These are phyloP conservation scores for Thryonomys swinderianus DNA, from an alignment of 2,113 vertebrate species.

Conservation along the genomic window DNA sequence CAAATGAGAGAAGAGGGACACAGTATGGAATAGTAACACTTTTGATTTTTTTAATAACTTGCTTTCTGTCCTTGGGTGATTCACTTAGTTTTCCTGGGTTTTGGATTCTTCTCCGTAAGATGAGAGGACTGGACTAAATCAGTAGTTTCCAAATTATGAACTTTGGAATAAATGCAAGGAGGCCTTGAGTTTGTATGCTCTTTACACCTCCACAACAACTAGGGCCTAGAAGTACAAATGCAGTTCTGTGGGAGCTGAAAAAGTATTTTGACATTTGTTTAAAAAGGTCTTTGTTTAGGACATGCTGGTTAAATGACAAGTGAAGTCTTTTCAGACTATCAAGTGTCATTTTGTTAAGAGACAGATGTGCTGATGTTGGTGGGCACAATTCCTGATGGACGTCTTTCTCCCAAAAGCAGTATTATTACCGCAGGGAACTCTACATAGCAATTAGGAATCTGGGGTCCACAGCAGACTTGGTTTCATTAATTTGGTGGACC, in stretches of 20 bases:
- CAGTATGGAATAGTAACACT: neutral
- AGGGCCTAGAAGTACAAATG: neutral
- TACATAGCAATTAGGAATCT: neutral
- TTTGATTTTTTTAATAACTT: conserved; percentile 58
- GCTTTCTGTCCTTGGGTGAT: conserved; percentile 73
- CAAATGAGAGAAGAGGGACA: conserved; percentile 9
- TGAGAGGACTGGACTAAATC: conserved; percentile 72
- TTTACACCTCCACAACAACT: conserved; percentile 8
- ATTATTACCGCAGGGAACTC: neutral
- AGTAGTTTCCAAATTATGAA: conserved; percentile 76
- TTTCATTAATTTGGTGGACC: conserved; percentile 3
- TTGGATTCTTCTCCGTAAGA: conserved; percentile 71
- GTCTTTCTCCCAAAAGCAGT: neutral
- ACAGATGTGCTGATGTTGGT: neutral
- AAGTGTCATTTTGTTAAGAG: conserved; percentile 19
- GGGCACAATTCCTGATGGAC: neutral
- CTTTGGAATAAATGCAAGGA: conserved; percentile 64
- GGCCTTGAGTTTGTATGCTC: conserved; percentile 56
- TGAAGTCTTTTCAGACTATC: conserved; percentile 5
- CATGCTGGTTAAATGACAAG: neutral
- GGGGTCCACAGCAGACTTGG: neutral
- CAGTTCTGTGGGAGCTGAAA: conserved; percentile 28
- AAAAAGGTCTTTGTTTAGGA: conserved; percentile 28
- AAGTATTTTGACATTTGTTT: conserved; percentile 24
- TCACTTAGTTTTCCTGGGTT: conserved; percentile 66